Evolutionary conservation across 2,888 invertebrate genomes (phyloP).

Genomic region (Orchesellides sinensis): DNA sequence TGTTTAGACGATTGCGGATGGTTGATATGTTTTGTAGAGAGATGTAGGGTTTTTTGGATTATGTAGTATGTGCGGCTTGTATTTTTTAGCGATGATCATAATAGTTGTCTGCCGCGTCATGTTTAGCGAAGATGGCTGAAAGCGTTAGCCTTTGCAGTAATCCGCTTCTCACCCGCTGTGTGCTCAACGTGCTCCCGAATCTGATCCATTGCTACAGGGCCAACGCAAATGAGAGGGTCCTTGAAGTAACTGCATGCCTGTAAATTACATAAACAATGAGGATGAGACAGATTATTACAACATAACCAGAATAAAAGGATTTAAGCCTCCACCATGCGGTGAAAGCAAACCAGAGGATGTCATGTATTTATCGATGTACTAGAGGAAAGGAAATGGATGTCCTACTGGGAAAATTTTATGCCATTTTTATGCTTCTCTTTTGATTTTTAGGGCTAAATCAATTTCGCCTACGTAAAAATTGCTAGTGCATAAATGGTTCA

Average conservation of each 20-base stretch:
- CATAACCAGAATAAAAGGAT: too few species aligned
- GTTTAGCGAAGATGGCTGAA: conserved; percentile 75
- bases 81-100: neutral
- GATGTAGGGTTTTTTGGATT: neutral
- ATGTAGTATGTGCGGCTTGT: neutral
- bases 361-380: too few species aligned
- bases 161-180: conserved; percentile 89
- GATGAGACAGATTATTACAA: too few species aligned
- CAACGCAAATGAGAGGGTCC: conserved; percentile 91
- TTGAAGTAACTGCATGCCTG: conserved; percentile 95
- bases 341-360: too few species aligned
- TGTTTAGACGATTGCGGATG: neutral
- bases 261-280: conserved; percentile 18
- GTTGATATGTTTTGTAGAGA: neutral
- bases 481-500: too few species aligned
- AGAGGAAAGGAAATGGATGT: too few species aligned
- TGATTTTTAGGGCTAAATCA: too few species aligned
- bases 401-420: too few species aligned
- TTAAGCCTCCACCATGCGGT: too few species aligned
- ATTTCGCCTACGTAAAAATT: too few species aligned
- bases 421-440: too few species aligned
- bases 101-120: neutral
- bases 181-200: conserved; percentile 85
- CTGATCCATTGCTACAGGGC: conserved; percentile 88
- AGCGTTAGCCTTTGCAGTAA: conserved; percentile 79